Conservation (phyloP, 2,797 vertebrate species). For the Fringilla coelebs region DNA sequence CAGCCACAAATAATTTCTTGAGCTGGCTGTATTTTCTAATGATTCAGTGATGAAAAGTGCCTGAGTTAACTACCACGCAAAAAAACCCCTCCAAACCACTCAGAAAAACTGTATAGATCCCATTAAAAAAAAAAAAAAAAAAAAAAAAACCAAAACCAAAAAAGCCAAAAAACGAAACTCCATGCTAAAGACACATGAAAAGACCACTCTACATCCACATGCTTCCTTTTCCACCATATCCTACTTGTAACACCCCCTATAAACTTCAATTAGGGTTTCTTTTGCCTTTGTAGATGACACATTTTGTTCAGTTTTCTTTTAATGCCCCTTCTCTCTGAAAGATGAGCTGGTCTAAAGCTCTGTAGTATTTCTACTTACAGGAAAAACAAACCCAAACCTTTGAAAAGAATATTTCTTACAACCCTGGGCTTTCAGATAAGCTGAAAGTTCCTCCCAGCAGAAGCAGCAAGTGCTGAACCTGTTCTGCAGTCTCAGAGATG, state of each 20-base stretch:
- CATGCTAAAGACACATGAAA: fast-evolving
- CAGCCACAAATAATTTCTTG: neutral
- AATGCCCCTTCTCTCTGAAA: neutral
- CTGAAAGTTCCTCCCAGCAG: neutral
- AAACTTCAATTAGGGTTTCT: neutral
- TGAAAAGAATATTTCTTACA: neutral
- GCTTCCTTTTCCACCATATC: neutral
- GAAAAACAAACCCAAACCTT: neutral
- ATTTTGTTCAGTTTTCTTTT: neutral
- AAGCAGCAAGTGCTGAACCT: neutral
- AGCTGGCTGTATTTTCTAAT: neutral
- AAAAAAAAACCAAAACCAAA: neutral
- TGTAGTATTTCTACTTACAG: neutral
- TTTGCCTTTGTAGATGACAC: neutral
- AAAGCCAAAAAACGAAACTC: neutral
- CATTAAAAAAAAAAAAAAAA: neutral
- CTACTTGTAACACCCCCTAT: neutral
- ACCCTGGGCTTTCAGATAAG: neutral
- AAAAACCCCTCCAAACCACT: neutral
- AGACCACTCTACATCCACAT: neutral
- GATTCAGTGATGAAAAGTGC: neutral
- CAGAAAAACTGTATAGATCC: neutral
- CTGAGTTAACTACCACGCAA: neutral
- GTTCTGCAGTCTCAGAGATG: neutral
- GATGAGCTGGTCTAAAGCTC: neutral